Conservation (phyloP, 2,797 vertebrate genomes). For the Rhinophrynus dorsalis region DNA sequence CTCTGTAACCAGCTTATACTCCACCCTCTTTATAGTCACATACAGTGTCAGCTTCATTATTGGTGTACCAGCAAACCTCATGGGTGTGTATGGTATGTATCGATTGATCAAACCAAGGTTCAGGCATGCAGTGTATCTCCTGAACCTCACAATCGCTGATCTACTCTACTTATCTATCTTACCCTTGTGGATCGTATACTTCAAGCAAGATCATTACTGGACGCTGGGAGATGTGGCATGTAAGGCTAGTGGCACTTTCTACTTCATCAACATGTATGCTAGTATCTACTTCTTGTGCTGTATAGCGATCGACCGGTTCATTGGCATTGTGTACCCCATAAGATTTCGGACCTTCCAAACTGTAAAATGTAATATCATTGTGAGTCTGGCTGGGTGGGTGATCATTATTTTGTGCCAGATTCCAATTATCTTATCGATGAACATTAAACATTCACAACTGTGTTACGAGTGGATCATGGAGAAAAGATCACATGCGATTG, state of each 20-base stretch:
- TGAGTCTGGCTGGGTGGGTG: background rate
- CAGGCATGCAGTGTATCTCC: slow-evolving; percentile 15
- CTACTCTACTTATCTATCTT: accelerated
- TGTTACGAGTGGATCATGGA: background rate
- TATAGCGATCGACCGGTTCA: background rate
- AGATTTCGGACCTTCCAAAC: background rate
- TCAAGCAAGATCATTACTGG: background rate
- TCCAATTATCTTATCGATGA: accelerated
- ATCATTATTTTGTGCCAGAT: background rate
- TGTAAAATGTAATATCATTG: slow-evolving; percentile 8
- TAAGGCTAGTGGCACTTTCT: background rate
- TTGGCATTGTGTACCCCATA: background rate
- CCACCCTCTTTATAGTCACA: background rate
- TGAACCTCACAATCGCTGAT: slow-evolving; percentile 10
- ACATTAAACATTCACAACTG: background rate
- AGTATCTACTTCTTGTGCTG: background rate
- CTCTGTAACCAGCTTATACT: background rate
- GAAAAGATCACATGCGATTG: background rate
- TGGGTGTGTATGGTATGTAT: slow-evolving; percentile 11
- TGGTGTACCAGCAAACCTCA: background rate
- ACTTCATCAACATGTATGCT: background rate
- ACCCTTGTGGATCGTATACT: background rate
- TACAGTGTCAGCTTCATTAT: background rate
- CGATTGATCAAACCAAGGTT: slow-evolving; percentile 29
- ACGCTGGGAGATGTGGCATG: background rate